Base-by-base conservation (phyloP, 2,113 vertebrate species). In the Oncorhynchus keta region DNA sequence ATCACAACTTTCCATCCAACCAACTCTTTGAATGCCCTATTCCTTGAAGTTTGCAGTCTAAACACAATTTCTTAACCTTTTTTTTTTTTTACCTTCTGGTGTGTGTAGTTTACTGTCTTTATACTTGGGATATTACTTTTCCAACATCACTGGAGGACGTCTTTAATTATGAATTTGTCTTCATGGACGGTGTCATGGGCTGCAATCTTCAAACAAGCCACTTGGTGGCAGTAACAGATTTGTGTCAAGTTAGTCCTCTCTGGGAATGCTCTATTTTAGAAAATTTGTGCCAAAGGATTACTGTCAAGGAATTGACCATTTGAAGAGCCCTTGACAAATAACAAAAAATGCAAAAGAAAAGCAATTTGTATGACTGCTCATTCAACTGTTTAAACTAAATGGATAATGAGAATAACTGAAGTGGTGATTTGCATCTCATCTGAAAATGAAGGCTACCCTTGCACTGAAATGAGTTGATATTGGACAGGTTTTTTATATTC, bases 171-270 rank as follows among this genome's bases (percentile, higher is more conserved):
- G 39, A 45, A 11, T 45, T 11, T 45, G 9, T 45, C 39, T 45
- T 45, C 8, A 2, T 39, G 8, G 49, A 55, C 1, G 14, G 59
- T 62, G 13, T 13, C n/a, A 22, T n/a, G 18, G 59, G 22, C 7
- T 76, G 22, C n/a, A 26, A 4, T 26, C 59, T 59, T 26, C 51
- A 2, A 4, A 3, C 16, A 35, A 5, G 67, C 48, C 76, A 81
- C 70, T 28, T 82, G 81, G 39, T 39, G 78, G 85, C 83, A 87
- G 74, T 45, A 8, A 26, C 32, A 22, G 68, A 61, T 14, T 68
- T 62, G 20, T 24, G 5, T 62, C n/a, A 2, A 22, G 8, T 62
- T 9, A 24, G 59, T 24, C 18, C 59, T 57, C 51, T 18, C 18
- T 22, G 1, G 1, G 48, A 22, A 70, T 66, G 61, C 73, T 1